phyloP scores from a whole-genome alignment of 2,113 vertebrate species.

The Phainopepla nitens region DNA sequence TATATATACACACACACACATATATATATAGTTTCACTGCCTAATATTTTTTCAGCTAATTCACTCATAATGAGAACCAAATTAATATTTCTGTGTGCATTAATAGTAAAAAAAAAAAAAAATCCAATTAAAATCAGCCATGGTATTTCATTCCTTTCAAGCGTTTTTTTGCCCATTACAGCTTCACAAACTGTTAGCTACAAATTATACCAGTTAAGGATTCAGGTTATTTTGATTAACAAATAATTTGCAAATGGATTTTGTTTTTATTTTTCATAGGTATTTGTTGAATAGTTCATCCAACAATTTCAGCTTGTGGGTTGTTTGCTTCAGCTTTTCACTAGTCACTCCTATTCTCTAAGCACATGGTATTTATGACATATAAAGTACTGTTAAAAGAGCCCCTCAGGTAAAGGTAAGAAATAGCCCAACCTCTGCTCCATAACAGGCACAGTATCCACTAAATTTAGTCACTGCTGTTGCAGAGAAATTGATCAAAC shows the following conservation, averaged over 20 bases:
- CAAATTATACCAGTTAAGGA: conserved; percentile 33
- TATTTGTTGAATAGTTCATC: neutral
- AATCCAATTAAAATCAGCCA: conserved; percentile 58
- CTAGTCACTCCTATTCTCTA: neutral
- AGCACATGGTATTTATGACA: neutral
- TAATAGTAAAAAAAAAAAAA: conserved; percentile 25
- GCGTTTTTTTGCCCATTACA: conserved; percentile 33
- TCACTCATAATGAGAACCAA: conserved; percentile 52
- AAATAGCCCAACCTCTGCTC: neutral
- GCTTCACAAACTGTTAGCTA: conserved; percentile 38
- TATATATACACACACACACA: too few species aligned
- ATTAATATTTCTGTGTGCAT: conserved; percentile 36
- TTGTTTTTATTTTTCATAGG: conserved; percentile 26
- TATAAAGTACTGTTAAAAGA: neutral
- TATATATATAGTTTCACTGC: neutral
- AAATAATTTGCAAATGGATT: conserved; percentile 45
- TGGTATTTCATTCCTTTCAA: conserved; percentile 47
- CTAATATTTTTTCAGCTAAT: conserved; percentile 45
- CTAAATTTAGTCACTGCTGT: conserved; percentile 9
- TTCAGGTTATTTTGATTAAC: conserved; percentile 27
- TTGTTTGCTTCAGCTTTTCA: neutral
- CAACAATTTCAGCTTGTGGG: neutral
- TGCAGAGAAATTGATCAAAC: conserved; percentile 13
- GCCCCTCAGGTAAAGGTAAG: conserved; percentile 5
- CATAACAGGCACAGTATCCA: neutral